Evolutionary conservation across 2,113 vertebrate species (phyloP), one percentile per base, ranked within the genome.

Genomic region (Pomatorhinus ruficollis): DNA sequence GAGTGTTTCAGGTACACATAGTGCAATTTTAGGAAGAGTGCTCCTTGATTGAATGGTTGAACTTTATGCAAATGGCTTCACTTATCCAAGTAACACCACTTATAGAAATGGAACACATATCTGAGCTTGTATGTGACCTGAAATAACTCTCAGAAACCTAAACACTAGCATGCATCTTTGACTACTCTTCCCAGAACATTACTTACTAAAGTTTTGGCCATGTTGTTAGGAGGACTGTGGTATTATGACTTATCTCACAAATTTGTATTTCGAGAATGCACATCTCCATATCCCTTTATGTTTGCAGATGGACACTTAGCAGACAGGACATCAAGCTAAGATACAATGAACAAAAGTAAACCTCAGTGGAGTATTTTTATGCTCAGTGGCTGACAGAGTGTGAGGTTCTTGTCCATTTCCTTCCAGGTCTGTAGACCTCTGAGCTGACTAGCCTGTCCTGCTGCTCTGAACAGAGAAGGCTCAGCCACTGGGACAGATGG

Each of bases 401-500:
- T 8, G 64, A 83, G 10, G 24, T 15, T 77, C 33, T 53, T 49
- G 25, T 37, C 28, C 19, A 18, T 27, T 50, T 85, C 44, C 19
- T 47, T 54, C 49, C 40, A 42, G 59, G 12, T 77, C 49, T 71
- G 39, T 40, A 44, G 37, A 39, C 10, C 54, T 53, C 61, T 11
- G 24, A 83, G 70, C 47, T 53, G 39, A 76, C 17, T 47, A 89
- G 47, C 25, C 47, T 56, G 3, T 49, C 42, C 60, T 37, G 37
- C 40, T 90, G 61, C 79, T 52, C 75, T 44, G 52, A 50, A 47
- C 39, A 85, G 49, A 0, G 0, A 82, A 75, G 39, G 35, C 30
- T 75, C 39, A 45, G 21, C 30, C 44, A 28, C 21, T 12, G 35
- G 40, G 40, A 30, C 33, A 72, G 35, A 35, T 0, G 0, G 31